phyloP scores from a whole-genome alignment of 2,113 vertebrate species.

The Poicephalus gulielmi region DNA sequence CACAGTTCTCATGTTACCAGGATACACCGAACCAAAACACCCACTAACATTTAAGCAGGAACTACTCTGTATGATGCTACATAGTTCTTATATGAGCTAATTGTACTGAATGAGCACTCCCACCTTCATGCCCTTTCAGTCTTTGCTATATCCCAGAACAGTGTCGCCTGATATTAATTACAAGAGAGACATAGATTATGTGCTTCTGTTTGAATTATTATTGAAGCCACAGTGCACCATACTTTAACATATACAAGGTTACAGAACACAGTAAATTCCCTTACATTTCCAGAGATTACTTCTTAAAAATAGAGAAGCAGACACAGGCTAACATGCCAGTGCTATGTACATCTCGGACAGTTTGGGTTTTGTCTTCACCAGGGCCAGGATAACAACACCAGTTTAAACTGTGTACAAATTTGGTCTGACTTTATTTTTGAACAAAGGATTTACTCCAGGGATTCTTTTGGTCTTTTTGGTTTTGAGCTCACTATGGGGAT shows the following conservation, averaged over 20 bases:
- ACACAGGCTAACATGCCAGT: not conserved
- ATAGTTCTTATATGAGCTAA: constrained; percentile 4
- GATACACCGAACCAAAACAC: not conserved
- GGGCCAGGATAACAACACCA: not conserved
- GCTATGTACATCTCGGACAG: not conserved
- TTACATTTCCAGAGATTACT: not conserved
- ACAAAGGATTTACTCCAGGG: not conserved
- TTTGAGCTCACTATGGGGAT: not conserved
- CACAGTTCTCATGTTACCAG: not conserved
- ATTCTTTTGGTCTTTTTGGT: not conserved
- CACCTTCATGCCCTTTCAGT: not conserved
- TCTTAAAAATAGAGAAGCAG: not conserved
- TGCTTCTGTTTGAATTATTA: not conserved
- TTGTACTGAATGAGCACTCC: not conserved
- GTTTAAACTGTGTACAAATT: not conserved
- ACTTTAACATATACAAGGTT: not conserved
- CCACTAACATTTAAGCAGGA: not conserved
- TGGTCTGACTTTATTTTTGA: not conserved
- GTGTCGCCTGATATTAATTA: not conserved
- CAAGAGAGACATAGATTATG: not conserved
- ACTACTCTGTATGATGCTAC: not conserved
- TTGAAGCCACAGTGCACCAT: not conserved
- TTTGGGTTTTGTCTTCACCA: not conserved
- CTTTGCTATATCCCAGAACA: not conserved
- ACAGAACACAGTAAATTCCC: not conserved